Conservation (phyloP, 2,113 vertebrate genomes). For the Myxocyprinus asiaticus region DNA sequence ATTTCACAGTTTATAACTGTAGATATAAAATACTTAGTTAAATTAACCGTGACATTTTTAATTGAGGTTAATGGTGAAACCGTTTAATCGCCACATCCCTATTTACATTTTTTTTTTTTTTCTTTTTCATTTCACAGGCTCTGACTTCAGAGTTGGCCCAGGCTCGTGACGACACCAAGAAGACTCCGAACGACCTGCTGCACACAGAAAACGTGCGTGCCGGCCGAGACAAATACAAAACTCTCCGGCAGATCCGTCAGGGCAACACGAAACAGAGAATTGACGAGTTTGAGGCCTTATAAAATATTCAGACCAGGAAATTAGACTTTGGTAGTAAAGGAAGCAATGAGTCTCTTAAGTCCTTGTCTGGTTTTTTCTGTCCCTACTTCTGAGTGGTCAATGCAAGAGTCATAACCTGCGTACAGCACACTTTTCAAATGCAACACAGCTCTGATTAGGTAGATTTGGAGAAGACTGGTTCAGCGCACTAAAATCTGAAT, state of each 20-base stretch:
- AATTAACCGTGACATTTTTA: too few species aligned
- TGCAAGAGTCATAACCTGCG: constrained; percentile 48
- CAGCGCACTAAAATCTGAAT: background rate
- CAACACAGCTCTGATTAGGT: background rate
- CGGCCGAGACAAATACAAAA: constrained; percentile 97
- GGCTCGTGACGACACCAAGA: constrained; percentile 87
- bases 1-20: too few species aligned
- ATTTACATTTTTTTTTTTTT: background rate
- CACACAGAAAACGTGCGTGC: constrained; percentile 87
- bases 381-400: constrained; percentile 71
- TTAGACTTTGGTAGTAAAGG: background rate
- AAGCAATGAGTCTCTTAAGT: too few species aligned
- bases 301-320: constrained; percentile 58
- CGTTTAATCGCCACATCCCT: too few species aligned
- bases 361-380: background rate
- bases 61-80: too few species aligned
- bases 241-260: constrained; percentile 90
- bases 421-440: constrained; percentile 20
- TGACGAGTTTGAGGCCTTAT: constrained; percentile 96
- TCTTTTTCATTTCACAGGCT: constrained; percentile 66
- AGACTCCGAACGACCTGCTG: constrained; percentile 89
- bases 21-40: too few species aligned
- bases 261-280: constrained; percentile 99
- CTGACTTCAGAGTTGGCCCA: constrained; percentile 90
- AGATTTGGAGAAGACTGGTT: background rate